phyloP scores from a whole-genome alignment of 1,140 invertebrate genomes.

The Paraescarpia echinospica region DNA sequence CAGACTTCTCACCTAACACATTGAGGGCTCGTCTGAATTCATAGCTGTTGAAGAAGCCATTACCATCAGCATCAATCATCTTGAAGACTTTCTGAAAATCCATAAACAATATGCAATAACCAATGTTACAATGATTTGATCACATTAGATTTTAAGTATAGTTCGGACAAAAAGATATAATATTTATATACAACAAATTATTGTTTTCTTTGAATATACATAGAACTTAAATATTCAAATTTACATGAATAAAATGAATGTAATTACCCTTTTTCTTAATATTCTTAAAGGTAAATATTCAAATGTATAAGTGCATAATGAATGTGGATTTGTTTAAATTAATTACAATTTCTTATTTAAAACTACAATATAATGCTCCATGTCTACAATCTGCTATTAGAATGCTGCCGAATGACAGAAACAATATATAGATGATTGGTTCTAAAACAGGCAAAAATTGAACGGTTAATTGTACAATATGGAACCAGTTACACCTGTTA shows the following conservation, averaged over 20 bases:
- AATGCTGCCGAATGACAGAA: not conserved
- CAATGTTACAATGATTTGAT: not conserved
- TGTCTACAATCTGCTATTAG: not conserved
- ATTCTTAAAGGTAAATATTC: too few species aligned
- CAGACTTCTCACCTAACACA: conserved; percentile 23
- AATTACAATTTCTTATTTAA: not conserved
- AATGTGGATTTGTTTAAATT: not conserved
- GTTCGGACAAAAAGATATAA: too few species aligned
- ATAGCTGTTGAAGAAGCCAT: conserved; percentile 77
- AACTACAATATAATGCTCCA: not conserved
- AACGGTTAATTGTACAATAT: not conserved
- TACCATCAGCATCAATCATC: conserved; percentile 76
- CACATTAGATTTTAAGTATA: too few species aligned
- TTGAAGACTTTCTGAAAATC: conserved; percentile 78
- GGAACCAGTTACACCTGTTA: not conserved
- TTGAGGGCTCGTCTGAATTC: conserved; percentile 79
- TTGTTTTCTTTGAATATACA: too few species aligned
- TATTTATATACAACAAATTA: too few species aligned
- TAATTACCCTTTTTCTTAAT: too few species aligned
- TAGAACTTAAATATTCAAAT: too few species aligned
- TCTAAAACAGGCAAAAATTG: not conserved
- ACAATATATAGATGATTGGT: not conserved
- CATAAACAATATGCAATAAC: not conserved
- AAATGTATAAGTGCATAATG: too few species aligned
- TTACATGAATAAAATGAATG: too few species aligned